These are phyloP conservation scores for Zalophus californianus DNA, from an alignment of 2,797 vertebrate genomes.

Conservation along the genomic window DNA sequence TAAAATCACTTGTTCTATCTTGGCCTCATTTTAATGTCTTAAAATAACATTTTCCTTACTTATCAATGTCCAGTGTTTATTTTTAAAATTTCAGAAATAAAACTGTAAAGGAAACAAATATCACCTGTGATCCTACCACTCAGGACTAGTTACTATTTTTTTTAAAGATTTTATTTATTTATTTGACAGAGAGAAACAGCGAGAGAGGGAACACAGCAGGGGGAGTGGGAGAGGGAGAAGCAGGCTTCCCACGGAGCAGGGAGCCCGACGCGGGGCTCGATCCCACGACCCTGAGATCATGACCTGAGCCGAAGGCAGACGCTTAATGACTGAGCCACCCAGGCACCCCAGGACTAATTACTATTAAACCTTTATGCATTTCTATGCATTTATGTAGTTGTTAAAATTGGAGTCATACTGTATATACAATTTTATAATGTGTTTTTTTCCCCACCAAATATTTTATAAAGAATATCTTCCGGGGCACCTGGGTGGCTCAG, in stretches of 20 bases:
- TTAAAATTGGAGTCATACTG: neutral
- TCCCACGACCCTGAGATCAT: too few relatives aligned
- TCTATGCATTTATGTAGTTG: neutral
- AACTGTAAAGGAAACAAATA: slow-evolving; percentile 35
- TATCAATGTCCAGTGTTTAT: neutral
- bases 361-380: neutral
- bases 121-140: neutral
- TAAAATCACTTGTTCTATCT: neutral
- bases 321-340: too few relatives aligned
- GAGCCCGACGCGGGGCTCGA: too few relatives aligned
- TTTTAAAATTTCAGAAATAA: slow-evolving; percentile 25
- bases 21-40: neutral
- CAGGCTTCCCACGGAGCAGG: too few relatives aligned
- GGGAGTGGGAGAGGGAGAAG: too few relatives aligned
- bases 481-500: too few relatives aligned
- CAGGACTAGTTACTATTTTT: neutral
- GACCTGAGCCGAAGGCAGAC: too few relatives aligned
- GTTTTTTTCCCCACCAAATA: neutral
- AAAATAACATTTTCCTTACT: neutral
- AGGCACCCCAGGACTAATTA: neutral
- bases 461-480: slow-evolving; percentile 9
- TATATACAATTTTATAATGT: neutral
- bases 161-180: too few relatives aligned
- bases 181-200: too few relatives aligned
- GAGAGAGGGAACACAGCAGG: too few relatives aligned